phyloP scores from a whole-genome alignment of 2,113 vertebrate genomes.

The Corythornis vintsioides region DNA sequence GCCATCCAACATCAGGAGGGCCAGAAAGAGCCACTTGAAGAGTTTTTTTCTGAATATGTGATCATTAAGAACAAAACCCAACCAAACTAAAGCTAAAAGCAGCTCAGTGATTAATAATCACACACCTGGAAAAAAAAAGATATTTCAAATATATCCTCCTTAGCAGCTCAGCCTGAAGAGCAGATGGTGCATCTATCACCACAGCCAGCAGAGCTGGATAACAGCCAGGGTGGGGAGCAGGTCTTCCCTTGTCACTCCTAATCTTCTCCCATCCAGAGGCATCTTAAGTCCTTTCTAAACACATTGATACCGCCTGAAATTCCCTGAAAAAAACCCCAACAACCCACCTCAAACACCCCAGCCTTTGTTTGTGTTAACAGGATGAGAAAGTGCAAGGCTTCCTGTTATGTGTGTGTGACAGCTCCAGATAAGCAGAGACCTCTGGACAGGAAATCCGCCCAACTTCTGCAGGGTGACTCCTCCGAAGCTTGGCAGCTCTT shows the following conservation, averaged over 20 bases:
- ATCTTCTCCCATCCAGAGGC: slow-evolving; percentile 53
- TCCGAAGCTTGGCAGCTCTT: slow-evolving; percentile 60
- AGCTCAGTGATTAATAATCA: neutral
- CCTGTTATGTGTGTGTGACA: slow-evolving; percentile 86
- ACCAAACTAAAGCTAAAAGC: fast-evolving
- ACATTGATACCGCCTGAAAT: slow-evolving; percentile 49
- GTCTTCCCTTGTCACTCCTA: slow-evolving; percentile 21
- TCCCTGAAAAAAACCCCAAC: slow-evolving; percentile 29
- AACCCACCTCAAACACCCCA: neutral
- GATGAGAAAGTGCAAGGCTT: slow-evolving; percentile 85
- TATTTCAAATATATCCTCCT: neutral
- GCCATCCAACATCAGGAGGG: neutral
- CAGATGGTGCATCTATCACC: neutral
- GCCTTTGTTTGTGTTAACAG: slow-evolving; percentile 79
- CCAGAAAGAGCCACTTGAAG: neutral
- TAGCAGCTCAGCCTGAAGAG: neutral
- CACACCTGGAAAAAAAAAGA: neutral
- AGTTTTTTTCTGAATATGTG: neutral
- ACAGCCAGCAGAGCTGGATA: neutral
- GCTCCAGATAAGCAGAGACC: slow-evolving; percentile 82
- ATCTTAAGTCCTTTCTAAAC: slow-evolving; percentile 57
- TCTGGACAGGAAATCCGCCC: slow-evolving; percentile 84
- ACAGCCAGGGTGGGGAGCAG: neutral
- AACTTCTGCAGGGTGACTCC: slow-evolving; percentile 76
- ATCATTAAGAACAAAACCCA: neutral